Evolutionary conservation across 2,888 invertebrate species (phyloP).

Genomic region (Drosophila algonquin): DNA sequence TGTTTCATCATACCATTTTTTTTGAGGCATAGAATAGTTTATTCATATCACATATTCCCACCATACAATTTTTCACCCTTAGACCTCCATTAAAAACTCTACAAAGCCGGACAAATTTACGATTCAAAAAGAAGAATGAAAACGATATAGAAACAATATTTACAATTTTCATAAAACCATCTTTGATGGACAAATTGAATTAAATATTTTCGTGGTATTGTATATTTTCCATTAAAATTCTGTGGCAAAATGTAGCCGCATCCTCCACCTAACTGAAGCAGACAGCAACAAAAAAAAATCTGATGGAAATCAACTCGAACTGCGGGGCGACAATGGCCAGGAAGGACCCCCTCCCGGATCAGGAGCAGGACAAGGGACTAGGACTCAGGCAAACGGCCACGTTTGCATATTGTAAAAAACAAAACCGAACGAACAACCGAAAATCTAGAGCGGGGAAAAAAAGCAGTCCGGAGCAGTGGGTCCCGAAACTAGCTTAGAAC

Average conservation of each 20-base stretch:
- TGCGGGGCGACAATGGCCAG: conserved; percentile 26
- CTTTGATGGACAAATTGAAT: conserved; percentile 55
- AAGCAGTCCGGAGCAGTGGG: conserved; percentile 8
- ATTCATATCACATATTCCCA: too few species aligned
- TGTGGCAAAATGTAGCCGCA: conserved; percentile 54
- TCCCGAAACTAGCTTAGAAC: conserved; percentile 66
- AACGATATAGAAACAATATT: not conserved
- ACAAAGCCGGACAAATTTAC: not conserved
- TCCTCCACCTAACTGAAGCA: conserved; percentile 16
- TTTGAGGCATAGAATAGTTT: too few species aligned
- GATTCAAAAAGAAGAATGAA: not conserved
- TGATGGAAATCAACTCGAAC: conserved; percentile 47
- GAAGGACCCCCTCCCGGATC: not conserved
- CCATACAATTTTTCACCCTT: not conserved
- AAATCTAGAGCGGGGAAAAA: conserved; percentile 9
- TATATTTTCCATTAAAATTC: conserved; percentile 70
- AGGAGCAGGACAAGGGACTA: not conserved
- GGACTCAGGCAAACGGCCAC: conserved; percentile 30
- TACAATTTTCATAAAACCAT: not conserved
- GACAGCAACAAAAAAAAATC: conserved; percentile 5
- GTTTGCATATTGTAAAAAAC: conserved; percentile 64
- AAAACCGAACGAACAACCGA: not conserved
- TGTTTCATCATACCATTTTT: too few species aligned
- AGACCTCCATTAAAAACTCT: not conserved
- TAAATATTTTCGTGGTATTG: conserved; percentile 59